Base-by-base conservation (phyloP, 2,113 vertebrate genomes). In the Platycercus adscitus region DNA sequence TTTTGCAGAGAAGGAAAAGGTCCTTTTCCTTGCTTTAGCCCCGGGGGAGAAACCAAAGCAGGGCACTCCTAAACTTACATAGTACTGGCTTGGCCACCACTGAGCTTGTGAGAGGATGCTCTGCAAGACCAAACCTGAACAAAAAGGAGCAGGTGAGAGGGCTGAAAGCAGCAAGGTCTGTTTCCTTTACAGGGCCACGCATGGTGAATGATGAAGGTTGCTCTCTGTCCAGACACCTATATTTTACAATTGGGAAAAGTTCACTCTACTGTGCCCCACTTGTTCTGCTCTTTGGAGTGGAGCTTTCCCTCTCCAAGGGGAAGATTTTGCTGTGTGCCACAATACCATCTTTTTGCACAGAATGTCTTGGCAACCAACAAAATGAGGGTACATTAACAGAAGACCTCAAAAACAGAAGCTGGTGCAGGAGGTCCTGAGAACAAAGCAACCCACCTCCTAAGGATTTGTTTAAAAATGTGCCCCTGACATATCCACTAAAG, bases 391-490 rank as follows among this genome's bases (percentile, higher is more conserved):
- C 5, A 17, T 58, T 86, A 91, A 89, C 31, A 84, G 44, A 93
- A 79, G 39, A 86, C 35, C 41, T 94, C 55, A 71, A 53, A 81
- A 75, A 4, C 20, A 72, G 43, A 71, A 68, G 39, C 11, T 80
- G 20, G n/a, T 23, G 44, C 19, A 83, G 39, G 46, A 91, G 43
- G 35, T 64, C 33, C 41, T 47, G 76, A 55, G 52, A 93, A 68
- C 26, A 80, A 33, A 70, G 68, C 29, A 81, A 85, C 25, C 37
- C 8, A 52, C 25, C 52, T 81, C 43, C 49, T 3, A 1, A 28
- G n/a, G 28, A 89, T 81, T 90, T 85, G 81, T 68, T 92, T 80
- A 95, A 69, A 31, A 93, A 92, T 43, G 41, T 65, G 68, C 5
- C 37, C 43, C 77, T 75, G 56, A 79, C 47, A 41, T 20, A 71